Conservation (phyloP, 2,888 invertebrate species). For the Carcina quercana region DNA sequence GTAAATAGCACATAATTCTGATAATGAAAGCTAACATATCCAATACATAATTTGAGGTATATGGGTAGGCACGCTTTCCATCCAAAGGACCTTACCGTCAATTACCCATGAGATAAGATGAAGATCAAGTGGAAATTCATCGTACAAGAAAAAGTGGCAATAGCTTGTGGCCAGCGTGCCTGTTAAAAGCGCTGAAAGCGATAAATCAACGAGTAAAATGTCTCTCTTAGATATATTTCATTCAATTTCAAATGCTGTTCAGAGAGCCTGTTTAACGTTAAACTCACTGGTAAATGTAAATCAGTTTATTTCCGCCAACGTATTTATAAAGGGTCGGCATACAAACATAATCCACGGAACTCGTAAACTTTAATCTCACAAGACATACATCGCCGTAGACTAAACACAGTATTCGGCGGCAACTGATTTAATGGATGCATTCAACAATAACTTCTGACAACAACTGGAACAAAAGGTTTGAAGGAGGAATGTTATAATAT, state of each 20-base stretch:
- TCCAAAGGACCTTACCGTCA: too few relatives aligned
- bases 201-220: too few relatives aligned
- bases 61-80: too few relatives aligned
- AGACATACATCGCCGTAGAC: slow-evolving; percentile 43
- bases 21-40: too few relatives aligned
- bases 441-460: slow-evolving; percentile 1
- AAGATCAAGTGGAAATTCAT: too few relatives aligned
- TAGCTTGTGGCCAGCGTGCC: too few relatives aligned
- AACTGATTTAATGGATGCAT: slow-evolving; percentile 35
- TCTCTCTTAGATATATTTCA: too few relatives aligned
- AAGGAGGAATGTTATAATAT: background rate
- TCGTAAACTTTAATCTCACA: slow-evolving; percentile 38
- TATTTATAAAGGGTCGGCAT: slow-evolving; percentile 41
- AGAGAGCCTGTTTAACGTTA: slow-evolving; percentile 4
- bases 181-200: too few relatives aligned
- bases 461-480: background rate
- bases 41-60: too few relatives aligned
- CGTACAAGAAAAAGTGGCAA: too few relatives aligned
- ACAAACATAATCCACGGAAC: slow-evolving; percentile 37
- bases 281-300: slow-evolving; percentile 8
- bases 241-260: background rate
- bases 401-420: slow-evolving; percentile 42
- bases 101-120: too few relatives aligned
- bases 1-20: too few relatives aligned
- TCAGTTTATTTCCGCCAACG: slow-evolving; percentile 21